Base-by-base conservation (phyloP, 2,888 invertebrate species). In the Synanthedon andrenaeformis region DNA sequence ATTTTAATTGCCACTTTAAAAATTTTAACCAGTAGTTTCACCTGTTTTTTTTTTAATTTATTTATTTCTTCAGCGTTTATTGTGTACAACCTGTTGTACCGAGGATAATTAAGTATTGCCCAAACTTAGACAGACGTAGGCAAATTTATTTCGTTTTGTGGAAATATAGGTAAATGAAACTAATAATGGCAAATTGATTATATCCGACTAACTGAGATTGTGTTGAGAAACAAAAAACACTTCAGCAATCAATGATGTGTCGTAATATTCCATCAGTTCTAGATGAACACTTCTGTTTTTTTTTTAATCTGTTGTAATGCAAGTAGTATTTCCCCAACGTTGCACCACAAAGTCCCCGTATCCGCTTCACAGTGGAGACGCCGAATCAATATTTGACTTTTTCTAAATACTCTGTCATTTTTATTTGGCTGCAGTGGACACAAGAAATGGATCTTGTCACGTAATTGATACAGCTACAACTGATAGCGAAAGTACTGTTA, bases 401-500 rank as follows among this genome's bases (percentile, higher is more conserved):
- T 79, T 76, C 66, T 59, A 61, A 63, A 64, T 65, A 63, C 17
- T 49, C 13, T 11, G 3, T 49, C 13, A n/a, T 51, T 55, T 55
- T 54, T 53, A 52, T 49, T 28, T 41, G 13, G 17, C 66, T 65
- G 61, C 64, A 74, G 67, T 63, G 62, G 62, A 59, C 56, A 61
- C 69, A 78, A 78, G 66, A 74, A 76, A 70, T 62, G 57, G 58
- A 61, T 62, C 61, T 54, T 52, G 66, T 83, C 82, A 82, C 84
- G 83, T 85, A 85, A 83, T 74, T 35, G 35, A 66, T 69, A 80
- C 78, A 69, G 71, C 59, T 63, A 35, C 35, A 35, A 35, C 35
- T 60, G 74, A 73, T 59, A 76, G 81, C 67, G 82, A 85, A 84
- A 86, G 82, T 80, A 58, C 57, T 59, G 67, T 79, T 81, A 66